Percentiles rank a stretch among this genome's conserved stretches.
Conservation (phyloP, 2,797 vertebrate species). For the Microchirus variegatus region DNA sequence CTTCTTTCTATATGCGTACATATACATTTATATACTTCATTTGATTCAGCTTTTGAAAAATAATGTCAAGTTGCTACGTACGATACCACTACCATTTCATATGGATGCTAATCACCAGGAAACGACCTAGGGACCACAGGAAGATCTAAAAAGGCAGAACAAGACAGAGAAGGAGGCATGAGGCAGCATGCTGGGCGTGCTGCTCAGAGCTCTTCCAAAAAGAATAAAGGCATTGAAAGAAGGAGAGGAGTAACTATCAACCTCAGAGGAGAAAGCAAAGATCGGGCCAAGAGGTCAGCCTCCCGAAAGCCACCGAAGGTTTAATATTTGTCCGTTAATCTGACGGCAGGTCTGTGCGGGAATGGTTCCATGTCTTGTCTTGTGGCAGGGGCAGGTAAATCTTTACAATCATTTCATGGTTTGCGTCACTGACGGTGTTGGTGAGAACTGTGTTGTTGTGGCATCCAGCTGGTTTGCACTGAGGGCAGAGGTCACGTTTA, state of each 20-base stretch:
- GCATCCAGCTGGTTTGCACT: constrained; percentile 58
- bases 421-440: constrained; percentile 55
- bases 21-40: constrained; percentile 77
- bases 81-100: constrained; percentile 78
- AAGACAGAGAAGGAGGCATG: constrained; percentile 54
- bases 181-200: constrained; percentile 69
- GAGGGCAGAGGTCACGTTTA: constrained; percentile 66
- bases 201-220: constrained; percentile 59
- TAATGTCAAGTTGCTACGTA: constrained; percentile 79
- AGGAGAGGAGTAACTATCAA: constrained; percentile 28
- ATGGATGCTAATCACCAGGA: constrained; percentile 77
- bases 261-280: constrained; percentile 23
- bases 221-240: constrained; percentile 42
- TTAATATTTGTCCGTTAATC: constrained; percentile 42
- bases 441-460: constrained; percentile 52
- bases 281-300: constrained; percentile 22
- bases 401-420: constrained; percentile 69
- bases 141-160: constrained; percentile 74
- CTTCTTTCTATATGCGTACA: constrained; percentile 66
- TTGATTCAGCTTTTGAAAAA: constrained; percentile 71
- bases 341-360: constrained; percentile 52
- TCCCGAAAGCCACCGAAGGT: constrained; percentile 44
- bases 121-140: constrained; percentile 79
- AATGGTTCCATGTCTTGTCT: constrained; percentile 58
- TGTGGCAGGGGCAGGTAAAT: constrained; percentile 46